Evolutionary conservation across 2,888 invertebrate genomes (phyloP).

Genomic region (Neria commutata): DNA sequence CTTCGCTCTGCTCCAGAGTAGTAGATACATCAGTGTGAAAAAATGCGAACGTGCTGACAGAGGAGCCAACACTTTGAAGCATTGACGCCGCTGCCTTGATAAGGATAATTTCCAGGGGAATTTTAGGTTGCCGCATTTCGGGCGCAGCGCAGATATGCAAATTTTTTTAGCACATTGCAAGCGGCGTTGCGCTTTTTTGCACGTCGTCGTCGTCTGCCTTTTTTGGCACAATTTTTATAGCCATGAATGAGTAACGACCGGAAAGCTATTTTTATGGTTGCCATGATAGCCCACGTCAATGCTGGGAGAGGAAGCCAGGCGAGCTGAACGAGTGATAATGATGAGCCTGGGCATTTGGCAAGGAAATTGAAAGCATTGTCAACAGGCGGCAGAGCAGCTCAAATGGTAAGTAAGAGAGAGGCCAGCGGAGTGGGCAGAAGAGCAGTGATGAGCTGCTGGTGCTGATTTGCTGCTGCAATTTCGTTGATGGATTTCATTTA

Average conservation of each 20-base stretch:
- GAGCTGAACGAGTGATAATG: background rate
- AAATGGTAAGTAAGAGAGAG: constrained; percentile 41
- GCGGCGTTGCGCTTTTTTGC: background rate
- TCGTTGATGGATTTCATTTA: constrained; percentile 57
- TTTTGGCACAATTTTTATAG: constrained; percentile 52
- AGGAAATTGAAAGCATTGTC: constrained; percentile 48
- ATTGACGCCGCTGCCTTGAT: background rate
- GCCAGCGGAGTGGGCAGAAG: constrained; percentile 45
- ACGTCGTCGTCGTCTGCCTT: constrained; percentile 21
- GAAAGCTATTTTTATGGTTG: constrained; percentile 56
- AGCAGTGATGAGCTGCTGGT: constrained; percentile 43
- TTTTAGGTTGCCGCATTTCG: constrained; percentile 10
- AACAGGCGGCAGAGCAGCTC: background rate
- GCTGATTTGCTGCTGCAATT: constrained; percentile 41
- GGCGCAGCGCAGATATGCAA: constrained; percentile 48
- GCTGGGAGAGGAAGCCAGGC: background rate
- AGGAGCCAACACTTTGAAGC: background rate
- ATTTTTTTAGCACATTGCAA: constrained; percentile 38
- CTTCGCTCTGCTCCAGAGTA: no score
- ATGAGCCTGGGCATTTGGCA: constrained; percentile 36
- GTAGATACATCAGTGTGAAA: no score
- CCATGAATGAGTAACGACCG: constrained; percentile 59
- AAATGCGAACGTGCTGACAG: background rate
- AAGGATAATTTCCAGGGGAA: constrained; percentile 24
- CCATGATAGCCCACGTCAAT: constrained; percentile 44